Conservation (phyloP, 2,797 vertebrate genomes). For the Rhodeus uyekii region DNA sequence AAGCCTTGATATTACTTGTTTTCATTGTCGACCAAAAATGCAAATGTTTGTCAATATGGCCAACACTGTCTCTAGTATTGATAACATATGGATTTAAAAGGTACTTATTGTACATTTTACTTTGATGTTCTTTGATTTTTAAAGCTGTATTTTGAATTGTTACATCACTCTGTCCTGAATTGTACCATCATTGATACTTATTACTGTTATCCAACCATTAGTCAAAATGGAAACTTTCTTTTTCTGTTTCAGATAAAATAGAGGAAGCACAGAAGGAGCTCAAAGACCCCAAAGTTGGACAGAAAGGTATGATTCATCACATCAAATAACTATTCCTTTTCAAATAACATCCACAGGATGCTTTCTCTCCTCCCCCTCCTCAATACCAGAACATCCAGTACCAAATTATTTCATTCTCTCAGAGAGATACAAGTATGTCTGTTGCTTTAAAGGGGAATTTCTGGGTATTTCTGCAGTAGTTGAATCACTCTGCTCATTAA, state of each 20-base stretch:
- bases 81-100: not conserved
- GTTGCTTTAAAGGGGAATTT: constrained; percentile 1
- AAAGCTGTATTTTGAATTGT: not conserved
- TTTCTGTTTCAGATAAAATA: constrained; percentile 92
- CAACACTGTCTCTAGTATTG: not conserved
- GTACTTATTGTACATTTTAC: not conserved
- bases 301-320: constrained; percentile 83
- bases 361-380: not conserved
- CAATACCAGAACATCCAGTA: constrained; percentile 22
- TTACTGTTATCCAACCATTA: constrained; percentile 29
- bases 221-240: constrained; percentile 45
- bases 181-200: not conserved
- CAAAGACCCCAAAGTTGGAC: constrained; percentile 87
- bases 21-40: not conserved
- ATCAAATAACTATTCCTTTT: not conserved
- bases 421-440: not conserved
- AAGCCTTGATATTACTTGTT: not conserved
- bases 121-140: not conserved
- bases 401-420: constrained; percentile 2
- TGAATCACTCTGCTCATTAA: constrained; percentile 31
- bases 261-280: constrained; percentile 99
- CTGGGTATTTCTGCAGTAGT: constrained; percentile 17
- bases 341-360: constrained; percentile 7
- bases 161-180: not conserved
- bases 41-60: not conserved